phyloP scores from a whole-genome alignment of 2,797 vertebrate genomes.

The Chiroxiphia lanceolata region DNA sequence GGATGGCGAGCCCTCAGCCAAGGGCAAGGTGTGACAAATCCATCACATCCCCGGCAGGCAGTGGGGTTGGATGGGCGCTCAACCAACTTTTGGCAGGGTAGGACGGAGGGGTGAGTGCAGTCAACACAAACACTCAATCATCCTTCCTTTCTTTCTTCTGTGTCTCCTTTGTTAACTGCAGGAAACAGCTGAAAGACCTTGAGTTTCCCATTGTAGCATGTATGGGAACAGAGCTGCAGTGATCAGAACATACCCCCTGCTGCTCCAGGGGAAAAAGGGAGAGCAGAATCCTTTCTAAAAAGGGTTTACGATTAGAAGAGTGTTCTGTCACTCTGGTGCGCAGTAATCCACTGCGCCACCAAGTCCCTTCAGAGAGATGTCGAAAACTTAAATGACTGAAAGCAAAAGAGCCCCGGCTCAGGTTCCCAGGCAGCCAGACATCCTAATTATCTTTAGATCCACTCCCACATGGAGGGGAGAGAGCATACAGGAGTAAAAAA shows the following conservation, averaged over 20 bases:
- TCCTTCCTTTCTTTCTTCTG: constrained; percentile 61
- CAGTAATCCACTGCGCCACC: constrained; percentile 77
- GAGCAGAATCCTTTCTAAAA: constrained; percentile 71
- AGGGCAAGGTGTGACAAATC: neutral
- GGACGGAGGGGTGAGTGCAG: constrained; percentile 47
- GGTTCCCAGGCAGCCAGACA: constrained; percentile 77
- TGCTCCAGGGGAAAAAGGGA: constrained; percentile 72
- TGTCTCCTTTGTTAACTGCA: constrained; percentile 66
- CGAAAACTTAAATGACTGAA: constrained; percentile 82
- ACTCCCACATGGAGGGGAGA: constrained; percentile 75
- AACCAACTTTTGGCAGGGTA: neutral
- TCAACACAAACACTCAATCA: constrained; percentile 72
- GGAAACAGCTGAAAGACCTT: constrained; percentile 73
- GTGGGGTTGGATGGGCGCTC: accelerated
- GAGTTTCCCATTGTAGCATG: constrained; percentile 68
- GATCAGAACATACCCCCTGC: constrained; percentile 81
- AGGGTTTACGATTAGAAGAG: constrained; percentile 72
- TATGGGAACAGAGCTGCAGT: constrained; percentile 68
- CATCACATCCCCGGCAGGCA: neutral
- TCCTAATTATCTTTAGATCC: constrained; percentile 83
- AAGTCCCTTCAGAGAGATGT: constrained; percentile 81
- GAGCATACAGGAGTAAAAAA: constrained; percentile 65
- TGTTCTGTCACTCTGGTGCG: constrained; percentile 74
- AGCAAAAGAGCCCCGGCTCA: constrained; percentile 75
- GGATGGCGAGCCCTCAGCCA: neutral